Evolutionary conservation across 2,797 vertebrate species (phyloP).

Genomic region (Sus cebifrons): DNA sequence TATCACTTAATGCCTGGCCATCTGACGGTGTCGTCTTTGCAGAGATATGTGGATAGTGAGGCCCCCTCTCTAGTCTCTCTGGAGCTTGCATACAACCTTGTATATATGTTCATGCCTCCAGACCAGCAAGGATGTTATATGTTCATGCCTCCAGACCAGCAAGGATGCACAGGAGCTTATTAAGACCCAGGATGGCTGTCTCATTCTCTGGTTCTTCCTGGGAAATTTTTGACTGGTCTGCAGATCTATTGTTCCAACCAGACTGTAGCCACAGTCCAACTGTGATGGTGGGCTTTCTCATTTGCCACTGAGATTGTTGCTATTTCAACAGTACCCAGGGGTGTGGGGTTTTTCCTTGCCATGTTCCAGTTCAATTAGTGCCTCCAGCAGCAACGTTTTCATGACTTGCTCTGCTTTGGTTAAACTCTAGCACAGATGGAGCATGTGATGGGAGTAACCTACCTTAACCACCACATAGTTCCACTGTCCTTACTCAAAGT

Average conservation of each 20-base stretch:
- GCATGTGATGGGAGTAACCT: background rate
- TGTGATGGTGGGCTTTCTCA: background rate
- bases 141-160: background rate
- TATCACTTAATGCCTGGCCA: background rate
- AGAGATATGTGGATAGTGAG: background rate
- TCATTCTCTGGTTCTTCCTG: background rate
- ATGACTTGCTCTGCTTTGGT: background rate
- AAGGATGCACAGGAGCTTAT: background rate
- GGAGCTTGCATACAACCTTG: background rate
- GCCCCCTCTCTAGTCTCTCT: background rate
- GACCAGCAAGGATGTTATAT: background rate
- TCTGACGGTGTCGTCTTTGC: background rate
- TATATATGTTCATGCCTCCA: background rate
- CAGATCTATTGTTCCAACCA: background rate
- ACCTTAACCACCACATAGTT: background rate
- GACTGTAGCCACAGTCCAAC: background rate
- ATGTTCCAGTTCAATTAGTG: background rate
- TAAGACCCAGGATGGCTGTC: too few relatives aligned
- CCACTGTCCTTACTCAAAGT: background rate
- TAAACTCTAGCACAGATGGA: background rate
- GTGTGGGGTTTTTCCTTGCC: background rate
- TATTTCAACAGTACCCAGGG: background rate
- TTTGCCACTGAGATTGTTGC: background rate
- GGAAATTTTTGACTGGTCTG: background rate
- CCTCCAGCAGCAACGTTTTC: background rate